These are phyloP conservation scores for Prolemur simus DNA, from an alignment of 2,113 vertebrate genomes.

Conservation along the genomic window DNA sequence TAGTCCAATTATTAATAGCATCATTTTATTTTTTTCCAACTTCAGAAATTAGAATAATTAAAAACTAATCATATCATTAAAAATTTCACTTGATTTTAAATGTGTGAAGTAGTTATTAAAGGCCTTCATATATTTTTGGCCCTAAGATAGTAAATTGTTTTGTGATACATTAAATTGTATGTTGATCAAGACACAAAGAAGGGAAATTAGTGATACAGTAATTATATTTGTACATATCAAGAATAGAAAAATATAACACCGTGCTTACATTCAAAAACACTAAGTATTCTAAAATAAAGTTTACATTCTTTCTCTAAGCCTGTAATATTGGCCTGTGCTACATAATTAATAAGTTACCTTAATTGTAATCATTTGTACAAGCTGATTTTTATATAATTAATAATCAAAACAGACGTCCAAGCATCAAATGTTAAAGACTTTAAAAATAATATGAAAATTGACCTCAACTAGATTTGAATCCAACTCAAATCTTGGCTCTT, in stretches of 20 bases:
- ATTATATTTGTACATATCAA: not conserved
- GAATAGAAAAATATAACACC: not conserved
- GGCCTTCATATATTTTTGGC: not conserved
- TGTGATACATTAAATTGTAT: not conserved
- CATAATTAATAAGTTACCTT: slow-evolving; percentile 1
- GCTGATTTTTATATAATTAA: not conserved
- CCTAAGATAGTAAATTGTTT: not conserved
- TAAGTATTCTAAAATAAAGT: not conserved
- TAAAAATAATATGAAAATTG: not conserved
- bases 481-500: not conserved
- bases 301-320: not conserved
- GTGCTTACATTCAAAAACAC: not conserved
- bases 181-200: not conserved
- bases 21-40: slow-evolving; percentile 13
- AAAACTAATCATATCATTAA: not conserved
- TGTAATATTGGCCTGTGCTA: not conserved
- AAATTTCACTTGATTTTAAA: slow-evolving; percentile 12
- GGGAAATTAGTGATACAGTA: not conserved
- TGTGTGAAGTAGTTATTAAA: not conserved
- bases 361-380: not conserved
- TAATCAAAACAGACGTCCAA: not conserved
- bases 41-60: not conserved
- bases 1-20: not conserved
- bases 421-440: not conserved
- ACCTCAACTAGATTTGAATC: not conserved